These are phyloP conservation scores for Potamarius usumacintae DNA, from an alignment of 2,113 vertebrate genomes.

Conservation along the genomic window DNA sequence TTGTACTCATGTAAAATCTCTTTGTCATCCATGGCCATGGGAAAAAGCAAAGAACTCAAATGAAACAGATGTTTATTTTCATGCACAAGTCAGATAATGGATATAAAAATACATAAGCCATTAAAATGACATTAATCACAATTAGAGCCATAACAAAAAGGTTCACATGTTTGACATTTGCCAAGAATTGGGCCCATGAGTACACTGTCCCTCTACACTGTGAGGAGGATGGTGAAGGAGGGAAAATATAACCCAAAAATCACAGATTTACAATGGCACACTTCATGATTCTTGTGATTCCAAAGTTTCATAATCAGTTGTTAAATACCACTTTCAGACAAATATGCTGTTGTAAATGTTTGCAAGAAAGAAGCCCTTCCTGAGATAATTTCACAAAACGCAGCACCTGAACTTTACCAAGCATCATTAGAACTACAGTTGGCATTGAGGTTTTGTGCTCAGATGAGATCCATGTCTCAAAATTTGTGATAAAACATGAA, in stretches of 20 bases:
- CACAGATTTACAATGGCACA: background rate
- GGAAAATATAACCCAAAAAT: background rate
- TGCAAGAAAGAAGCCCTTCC: background rate
- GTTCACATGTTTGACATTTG: background rate
- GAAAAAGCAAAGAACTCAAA: background rate
- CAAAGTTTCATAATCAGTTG: background rate
- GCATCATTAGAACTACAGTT: background rate
- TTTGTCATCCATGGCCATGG: background rate
- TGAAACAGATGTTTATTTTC: background rate
- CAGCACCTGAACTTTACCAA: background rate
- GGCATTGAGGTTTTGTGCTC: background rate
- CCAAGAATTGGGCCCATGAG: background rate
- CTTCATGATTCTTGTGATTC: too few relatives aligned
- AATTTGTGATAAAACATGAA: background rate
- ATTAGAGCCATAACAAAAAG: background rate
- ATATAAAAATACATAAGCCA: background rate
- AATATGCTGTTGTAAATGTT: background rate
- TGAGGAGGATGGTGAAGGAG: background rate
- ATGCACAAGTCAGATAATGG: background rate
- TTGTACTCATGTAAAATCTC: background rate
- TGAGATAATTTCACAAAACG: background rate
- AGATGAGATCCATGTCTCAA: background rate
- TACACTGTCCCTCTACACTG: background rate
- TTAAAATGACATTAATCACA: background rate
- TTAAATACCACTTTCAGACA: background rate